Conservation (phyloP, 1,140 invertebrate species). For the Drosophila cardini region DNA sequence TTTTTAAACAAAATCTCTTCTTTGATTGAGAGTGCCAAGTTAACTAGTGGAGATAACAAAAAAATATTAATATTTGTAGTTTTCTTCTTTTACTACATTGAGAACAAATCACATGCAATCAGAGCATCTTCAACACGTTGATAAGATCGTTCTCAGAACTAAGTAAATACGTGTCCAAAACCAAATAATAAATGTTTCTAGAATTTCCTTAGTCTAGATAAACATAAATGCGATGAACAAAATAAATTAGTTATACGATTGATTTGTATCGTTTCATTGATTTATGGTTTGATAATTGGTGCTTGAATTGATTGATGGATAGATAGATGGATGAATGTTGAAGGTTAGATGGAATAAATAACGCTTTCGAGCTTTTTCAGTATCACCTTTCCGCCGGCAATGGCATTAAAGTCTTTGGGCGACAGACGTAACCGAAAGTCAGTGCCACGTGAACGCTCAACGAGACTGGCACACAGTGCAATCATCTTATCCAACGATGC, state of each 20-base stretch:
- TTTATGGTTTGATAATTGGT: slow-evolving; percentile 27
- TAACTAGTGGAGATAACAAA: background rate
- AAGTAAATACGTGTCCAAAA: background rate
- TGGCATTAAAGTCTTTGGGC: slow-evolving; percentile 91
- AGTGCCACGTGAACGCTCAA: slow-evolving; percentile 93
- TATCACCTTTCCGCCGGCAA: slow-evolving; percentile 93
- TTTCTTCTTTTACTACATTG: background rate
- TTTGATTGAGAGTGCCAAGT: background rate
- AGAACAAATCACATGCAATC: background rate
- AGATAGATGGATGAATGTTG: slow-evolving; percentile 45
- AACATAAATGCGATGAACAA: slow-evolving; percentile 40
- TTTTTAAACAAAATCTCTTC: background rate
- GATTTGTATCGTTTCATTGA: slow-evolving; percentile 38
- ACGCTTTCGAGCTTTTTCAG: slow-evolving; percentile 64
- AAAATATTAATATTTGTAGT: background rate
- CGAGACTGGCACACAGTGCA: slow-evolving; percentile 92
- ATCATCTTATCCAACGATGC: slow-evolving; percentile 98
- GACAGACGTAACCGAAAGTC: slow-evolving; percentile 91
- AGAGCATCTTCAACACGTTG: background rate
- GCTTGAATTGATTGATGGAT: slow-evolving; percentile 27
- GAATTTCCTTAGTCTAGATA: slow-evolving; percentile 10
- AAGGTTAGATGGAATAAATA: slow-evolving; percentile 48
- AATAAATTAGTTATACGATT: slow-evolving; percentile 26
- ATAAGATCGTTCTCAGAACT: background rate
- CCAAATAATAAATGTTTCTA: slow-evolving; percentile 8